phyloP scores from a whole-genome alignment of 2,888 invertebrate species.

The Caenorhabditis macrosperma region DNA sequence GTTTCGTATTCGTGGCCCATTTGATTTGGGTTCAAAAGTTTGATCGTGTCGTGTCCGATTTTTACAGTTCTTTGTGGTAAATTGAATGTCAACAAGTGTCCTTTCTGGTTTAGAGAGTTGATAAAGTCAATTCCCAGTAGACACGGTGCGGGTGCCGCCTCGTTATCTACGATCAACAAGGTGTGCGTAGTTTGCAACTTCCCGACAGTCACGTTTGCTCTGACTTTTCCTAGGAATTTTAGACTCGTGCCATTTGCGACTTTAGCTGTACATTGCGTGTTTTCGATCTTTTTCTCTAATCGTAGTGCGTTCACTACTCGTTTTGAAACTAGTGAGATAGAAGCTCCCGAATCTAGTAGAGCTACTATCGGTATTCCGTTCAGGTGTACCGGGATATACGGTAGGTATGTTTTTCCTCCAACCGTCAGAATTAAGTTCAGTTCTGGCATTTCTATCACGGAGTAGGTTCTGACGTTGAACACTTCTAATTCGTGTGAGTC shows the following conservation, averaged over 20 bases:
- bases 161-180: slow-evolving; percentile 2
- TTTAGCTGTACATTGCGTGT: not conserved
- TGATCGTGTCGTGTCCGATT: not conserved
- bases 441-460: not conserved
- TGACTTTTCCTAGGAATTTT: not conserved
- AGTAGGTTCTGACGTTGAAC: slow-evolving; percentile 6
- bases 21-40: not conserved
- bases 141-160: slow-evolving; percentile 19
- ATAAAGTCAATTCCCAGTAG: slow-evolving; percentile 33
- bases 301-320: not conserved
- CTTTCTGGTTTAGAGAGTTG: slow-evolving; percentile 2
- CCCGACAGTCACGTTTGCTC: not conserved
- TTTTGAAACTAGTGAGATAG: slow-evolving; percentile 1
- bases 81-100: slow-evolving; percentile 1
- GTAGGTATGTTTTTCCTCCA: slow-evolving; percentile 8
- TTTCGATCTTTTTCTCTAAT: not conserved
- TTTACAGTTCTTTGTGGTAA: not conserved
- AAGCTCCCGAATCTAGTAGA: slow-evolving; percentile 28
- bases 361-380: slow-evolving; percentile 3
- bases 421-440: not conserved
- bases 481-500: slow-evolving; percentile 1
- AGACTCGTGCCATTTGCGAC: slow-evolving; percentile 13
- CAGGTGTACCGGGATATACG: slow-evolving; percentile 16
- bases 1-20: not conserved
- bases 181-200: not conserved